These are phyloP conservation scores for Ophthalmolycus amberensis DNA, from an alignment of 2,113 vertebrate genomes.

Conservation along the genomic window DNA sequence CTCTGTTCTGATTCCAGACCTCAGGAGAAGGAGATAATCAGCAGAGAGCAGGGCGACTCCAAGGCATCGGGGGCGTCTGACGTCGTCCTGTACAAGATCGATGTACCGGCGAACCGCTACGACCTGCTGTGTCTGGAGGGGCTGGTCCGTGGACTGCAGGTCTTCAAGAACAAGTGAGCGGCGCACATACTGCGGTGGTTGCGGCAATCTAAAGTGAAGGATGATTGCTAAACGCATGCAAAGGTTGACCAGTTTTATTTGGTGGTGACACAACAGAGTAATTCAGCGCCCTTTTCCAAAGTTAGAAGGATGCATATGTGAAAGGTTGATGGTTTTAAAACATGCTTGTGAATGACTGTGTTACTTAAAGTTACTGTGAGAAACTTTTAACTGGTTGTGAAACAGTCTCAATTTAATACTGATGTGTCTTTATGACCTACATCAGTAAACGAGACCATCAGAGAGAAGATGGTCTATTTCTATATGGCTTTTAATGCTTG, in stretches of 20 bases:
- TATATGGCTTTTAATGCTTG: no score
- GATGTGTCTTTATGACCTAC: no score
- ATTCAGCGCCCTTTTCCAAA: background rate
- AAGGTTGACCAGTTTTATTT: background rate
- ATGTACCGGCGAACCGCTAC: constrained; percentile 97
- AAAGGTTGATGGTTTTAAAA: background rate
- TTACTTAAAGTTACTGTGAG: no score
- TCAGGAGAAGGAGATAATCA: constrained; percentile 96
- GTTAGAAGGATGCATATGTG: background rate
- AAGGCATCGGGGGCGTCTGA: constrained; percentile 94
- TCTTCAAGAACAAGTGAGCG: constrained; percentile 94
- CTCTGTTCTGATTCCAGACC: constrained; percentile 82
- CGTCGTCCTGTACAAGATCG: constrained; percentile 94
- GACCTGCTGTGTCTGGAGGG: constrained; percentile 97
- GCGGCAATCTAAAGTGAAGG: background rate
- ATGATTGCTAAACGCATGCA: no score
- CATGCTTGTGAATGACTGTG: background rate
- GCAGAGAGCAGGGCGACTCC: constrained; percentile 90
- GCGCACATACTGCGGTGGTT: background rate
- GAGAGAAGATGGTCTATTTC: no score
- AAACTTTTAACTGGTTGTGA: no score
- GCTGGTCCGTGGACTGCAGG: constrained; percentile 92
- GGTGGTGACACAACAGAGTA: background rate
- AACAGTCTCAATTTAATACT: no score
- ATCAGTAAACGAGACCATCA: no score